Evolutionary conservation across 2,888 invertebrate genomes (phyloP).

Genomic region (Leptothorax acervorum): DNA sequence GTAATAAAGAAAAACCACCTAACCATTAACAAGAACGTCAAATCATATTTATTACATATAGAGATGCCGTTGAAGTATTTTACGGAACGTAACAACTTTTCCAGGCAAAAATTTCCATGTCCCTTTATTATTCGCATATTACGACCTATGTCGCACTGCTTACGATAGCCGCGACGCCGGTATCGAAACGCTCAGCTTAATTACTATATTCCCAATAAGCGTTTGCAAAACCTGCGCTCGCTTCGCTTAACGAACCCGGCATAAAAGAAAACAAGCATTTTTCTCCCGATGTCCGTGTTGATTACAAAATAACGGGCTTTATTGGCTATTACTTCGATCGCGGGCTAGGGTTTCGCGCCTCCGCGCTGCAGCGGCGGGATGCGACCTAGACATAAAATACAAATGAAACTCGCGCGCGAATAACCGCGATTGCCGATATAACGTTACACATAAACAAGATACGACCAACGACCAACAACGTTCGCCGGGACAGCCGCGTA

Average conservation of each 20-base stretch:
- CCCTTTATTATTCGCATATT: conserved; percentile 25
- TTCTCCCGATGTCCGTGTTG: conserved; percentile 25
- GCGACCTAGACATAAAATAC: conserved; percentile 55
- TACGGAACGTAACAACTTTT: not conserved
- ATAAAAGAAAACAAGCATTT: conserved; percentile 56
- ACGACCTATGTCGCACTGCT: conserved; percentile 2
- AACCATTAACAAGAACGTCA: not conserved
- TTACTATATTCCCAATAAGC: conserved; percentile 49
- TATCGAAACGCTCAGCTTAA: conserved; percentile 15
- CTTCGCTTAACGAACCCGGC: conserved; percentile 14
- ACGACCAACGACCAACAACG: not conserved
- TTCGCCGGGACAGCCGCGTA: not conserved
- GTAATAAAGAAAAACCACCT: not conserved
- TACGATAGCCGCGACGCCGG: not conserved
- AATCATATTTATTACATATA: not conserved
- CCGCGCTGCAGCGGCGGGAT: not conserved
- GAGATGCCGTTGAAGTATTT: not conserved
- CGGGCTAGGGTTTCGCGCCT: conserved; percentile 36
- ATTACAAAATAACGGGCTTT: conserved; percentile 64
- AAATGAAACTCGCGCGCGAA: conserved; percentile 40
- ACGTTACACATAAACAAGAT: conserved; percentile 56
- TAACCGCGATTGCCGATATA: conserved; percentile 53
- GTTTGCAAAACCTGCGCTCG: conserved; percentile 20
- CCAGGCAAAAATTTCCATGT: not conserved
- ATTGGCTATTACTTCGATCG: conserved; percentile 62